phyloP scores from a whole-genome alignment of 2,113 vertebrate species.

The Eolophus roseicapilla region DNA sequence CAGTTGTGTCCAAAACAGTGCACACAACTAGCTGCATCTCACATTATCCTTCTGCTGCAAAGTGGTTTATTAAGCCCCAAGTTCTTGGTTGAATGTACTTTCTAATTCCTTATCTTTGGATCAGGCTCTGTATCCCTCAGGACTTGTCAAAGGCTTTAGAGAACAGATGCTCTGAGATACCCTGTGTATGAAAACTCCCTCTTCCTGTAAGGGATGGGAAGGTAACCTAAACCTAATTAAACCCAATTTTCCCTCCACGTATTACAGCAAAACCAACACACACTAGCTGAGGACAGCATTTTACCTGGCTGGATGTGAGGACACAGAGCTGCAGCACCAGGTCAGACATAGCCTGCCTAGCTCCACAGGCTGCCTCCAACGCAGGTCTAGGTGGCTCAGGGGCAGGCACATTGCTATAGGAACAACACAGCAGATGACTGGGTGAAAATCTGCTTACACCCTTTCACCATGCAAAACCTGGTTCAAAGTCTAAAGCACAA shows the following conservation, averaged over 20 bases:
- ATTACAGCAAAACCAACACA: background rate
- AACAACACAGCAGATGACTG: background rate
- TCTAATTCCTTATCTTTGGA: background rate
- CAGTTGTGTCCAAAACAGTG: background rate
- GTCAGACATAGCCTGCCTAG: background rate
- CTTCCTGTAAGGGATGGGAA: background rate
- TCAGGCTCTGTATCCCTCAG: background rate
- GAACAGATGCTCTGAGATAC: rapidly evolving
- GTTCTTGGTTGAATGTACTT: background rate
- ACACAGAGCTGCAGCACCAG: background rate
- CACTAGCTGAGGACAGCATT: background rate
- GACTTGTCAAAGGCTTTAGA: background rate
- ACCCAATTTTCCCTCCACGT: background rate
- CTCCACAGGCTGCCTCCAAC: background rate
- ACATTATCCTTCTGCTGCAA: background rate
- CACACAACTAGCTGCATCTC: background rate
- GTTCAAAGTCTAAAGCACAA: background rate
- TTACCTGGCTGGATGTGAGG: background rate
- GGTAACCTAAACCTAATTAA: background rate
- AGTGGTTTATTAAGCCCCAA: background rate
- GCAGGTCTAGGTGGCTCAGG: background rate
- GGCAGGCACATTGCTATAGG: too few species aligned
- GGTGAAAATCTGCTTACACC: background rate
- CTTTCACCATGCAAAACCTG: background rate
- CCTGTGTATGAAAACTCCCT: rapidly evolving